Evolutionary conservation across 2,888 invertebrate species (phyloP).

Genomic region (Mellilla xanthometata): DNA sequence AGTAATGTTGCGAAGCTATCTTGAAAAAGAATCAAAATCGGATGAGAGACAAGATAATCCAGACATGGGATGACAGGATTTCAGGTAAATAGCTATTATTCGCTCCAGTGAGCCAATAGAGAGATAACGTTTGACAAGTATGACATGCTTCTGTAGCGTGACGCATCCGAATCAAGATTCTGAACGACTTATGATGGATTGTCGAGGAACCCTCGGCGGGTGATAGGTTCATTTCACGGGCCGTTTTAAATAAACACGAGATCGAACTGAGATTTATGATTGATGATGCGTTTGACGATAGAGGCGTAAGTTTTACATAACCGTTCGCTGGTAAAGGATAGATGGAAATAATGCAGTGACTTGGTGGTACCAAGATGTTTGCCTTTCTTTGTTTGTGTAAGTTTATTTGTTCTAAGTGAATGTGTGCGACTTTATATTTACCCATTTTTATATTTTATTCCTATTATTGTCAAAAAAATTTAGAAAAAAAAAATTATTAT

Average conservation of each 20-base stretch:
- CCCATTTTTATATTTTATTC: too few relatives aligned
- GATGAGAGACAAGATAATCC: slow-evolving; percentile 64
- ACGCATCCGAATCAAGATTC: slow-evolving; percentile 30
- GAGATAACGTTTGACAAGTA: slow-evolving; percentile 73
- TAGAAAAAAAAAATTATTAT: too few relatives aligned
- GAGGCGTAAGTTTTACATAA: not conserved
- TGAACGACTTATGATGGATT: slow-evolving; percentile 63
- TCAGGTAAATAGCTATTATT: slow-evolving; percentile 80
- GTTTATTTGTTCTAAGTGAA: too few relatives aligned
- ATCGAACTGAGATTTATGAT: slow-evolving; percentile 36
- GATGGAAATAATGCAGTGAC: too few relatives aligned
- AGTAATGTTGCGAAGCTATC: too few relatives aligned
- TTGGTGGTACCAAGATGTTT: too few relatives aligned
- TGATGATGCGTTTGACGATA: slow-evolving; percentile 36
- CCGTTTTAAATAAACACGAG: slow-evolving; percentile 55
- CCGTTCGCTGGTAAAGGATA: too few relatives aligned
- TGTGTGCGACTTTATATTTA: too few relatives aligned
- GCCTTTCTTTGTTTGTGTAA: too few relatives aligned
- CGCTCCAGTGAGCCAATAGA: slow-evolving; percentile 65
- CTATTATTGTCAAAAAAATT: too few relatives aligned
- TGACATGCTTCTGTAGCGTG: slow-evolving; percentile 52
- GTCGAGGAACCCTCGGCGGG: slow-evolving; percentile 46
- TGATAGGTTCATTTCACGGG: slow-evolving; percentile 72
- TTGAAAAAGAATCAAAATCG: slow-evolving; percentile 65
- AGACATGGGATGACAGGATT: slow-evolving; percentile 40